Evolutionary conservation across 2,888 invertebrate genomes (phyloP), one percentile per base, ranked within the genome.

Genomic region (Glaucopsyche alexis): DNA sequence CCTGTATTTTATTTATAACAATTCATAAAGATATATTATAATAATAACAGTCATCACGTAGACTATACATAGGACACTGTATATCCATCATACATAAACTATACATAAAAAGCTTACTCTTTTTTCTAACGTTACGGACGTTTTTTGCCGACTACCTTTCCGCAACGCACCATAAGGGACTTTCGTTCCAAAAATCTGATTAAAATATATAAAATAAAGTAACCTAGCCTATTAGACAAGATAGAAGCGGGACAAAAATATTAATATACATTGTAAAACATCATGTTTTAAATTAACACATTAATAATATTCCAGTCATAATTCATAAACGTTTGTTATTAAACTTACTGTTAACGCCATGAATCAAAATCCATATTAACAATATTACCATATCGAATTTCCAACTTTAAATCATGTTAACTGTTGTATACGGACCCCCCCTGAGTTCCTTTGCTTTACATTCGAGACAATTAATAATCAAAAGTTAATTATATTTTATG

Each of bases 361-460:
- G 69, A 47, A 69, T 69, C 69, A 69, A 69, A 69, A 69, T 47
- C 42, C 9, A 7, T 69, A 29, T 69, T 47, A 67, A 16, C 45
- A 14, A 69, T 71, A 76, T 75, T 74, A 74, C 55, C 71, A 84
- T 75, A 71, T 75, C 71, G 71, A 66, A 73, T 73, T 75, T 75
- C 73, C 71, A 69, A 69, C 49, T 42, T 42, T 66, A 45, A 67
- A 67, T 69, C 47, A 69, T 69, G 42, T 67, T 67, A 45, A 49
- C 69, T 16, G 29, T 49, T 49, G 19, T 29, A 14, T 19, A 5
- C 11, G 49, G 60, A 60, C 60, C 69, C 49, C 69, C 69, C 49
- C 16, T 47, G 29, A 47, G 47, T 29, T 49, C 14, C 69, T 49
- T 69, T 67, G 67, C 67, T 67, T 67, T 16, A 67, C 47, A 69